Conservation (phyloP, 2,797 vertebrate genomes). For the Pangasius djambal region DNA sequence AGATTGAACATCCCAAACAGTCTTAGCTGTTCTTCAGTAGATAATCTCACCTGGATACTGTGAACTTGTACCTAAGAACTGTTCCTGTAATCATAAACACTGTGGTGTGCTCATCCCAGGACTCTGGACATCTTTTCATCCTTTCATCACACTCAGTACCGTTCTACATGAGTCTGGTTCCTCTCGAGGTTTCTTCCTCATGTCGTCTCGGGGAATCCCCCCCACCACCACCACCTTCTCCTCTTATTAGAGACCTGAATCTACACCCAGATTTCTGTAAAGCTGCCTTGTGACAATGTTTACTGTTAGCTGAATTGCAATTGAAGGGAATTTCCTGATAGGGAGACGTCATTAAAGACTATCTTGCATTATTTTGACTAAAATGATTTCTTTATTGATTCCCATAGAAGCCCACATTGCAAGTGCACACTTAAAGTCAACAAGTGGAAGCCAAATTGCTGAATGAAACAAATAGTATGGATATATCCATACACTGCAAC, state of each 20-base stretch:
- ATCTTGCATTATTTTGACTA: neutral
- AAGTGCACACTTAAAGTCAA: neutral
- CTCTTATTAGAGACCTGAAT: neutral
- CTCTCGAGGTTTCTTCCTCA: neutral
- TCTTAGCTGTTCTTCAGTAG: neutral
- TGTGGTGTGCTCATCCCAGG: neutral
- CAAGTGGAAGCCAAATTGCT: constrained; percentile 4
- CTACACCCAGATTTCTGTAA: neutral
- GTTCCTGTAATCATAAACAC: neutral
- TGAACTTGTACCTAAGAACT: neutral
- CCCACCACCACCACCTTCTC: neutral
- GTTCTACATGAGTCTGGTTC: neutral
- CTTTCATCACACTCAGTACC: neutral
- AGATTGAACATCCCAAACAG: neutral
- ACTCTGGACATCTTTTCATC: neutral
- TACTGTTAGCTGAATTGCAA: neutral
- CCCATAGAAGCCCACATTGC: neutral
- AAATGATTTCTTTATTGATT: neutral
- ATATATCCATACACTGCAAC: neutral
- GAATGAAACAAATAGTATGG: neutral
- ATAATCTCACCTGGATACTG: too few species aligned
- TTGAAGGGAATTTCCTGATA: neutral
- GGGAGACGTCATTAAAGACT: neutral
- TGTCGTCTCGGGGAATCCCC: neutral
- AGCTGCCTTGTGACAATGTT: neutral